Evolutionary conservation across 2,797 vertebrate species (phyloP).

Genomic region (Selene dorsalis): DNA sequence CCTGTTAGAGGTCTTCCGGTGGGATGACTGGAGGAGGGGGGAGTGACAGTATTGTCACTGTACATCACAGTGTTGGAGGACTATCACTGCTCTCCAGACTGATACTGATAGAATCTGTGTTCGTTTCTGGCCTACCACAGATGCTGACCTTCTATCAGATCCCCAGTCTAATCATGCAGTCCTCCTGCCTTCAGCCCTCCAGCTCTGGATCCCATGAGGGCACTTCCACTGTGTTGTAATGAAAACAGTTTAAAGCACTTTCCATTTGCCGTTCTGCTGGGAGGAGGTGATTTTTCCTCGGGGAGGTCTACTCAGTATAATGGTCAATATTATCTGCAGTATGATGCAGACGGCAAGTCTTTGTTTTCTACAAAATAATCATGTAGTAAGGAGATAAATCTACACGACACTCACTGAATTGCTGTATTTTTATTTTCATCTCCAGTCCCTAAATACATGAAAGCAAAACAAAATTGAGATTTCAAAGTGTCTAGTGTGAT

Average conservation of each 20-base stretch:
- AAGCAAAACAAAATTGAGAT: slow-evolving; percentile 17
- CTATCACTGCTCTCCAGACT: slow-evolving; percentile 72
- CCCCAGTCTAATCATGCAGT: slow-evolving; percentile 61
- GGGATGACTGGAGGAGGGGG: slow-evolving; percentile 15
- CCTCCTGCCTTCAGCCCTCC: slow-evolving; percentile 45
- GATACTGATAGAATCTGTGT: slow-evolving; percentile 78
- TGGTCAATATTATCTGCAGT: slow-evolving; percentile 57
- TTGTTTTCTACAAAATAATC: slow-evolving; percentile 57
- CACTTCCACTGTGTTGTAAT: slow-evolving; percentile 50
- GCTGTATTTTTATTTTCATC: slow-evolving; percentile 30
- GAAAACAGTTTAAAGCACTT: slow-evolving; percentile 69
- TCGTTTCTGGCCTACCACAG: slow-evolving; percentile 65
- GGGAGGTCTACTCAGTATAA: slow-evolving; percentile 47
- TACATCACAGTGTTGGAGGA: slow-evolving; percentile 52
- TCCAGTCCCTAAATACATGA: slow-evolving; percentile 14
- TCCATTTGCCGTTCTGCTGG: slow-evolving; percentile 52
- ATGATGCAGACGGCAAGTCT: slow-evolving; percentile 18
- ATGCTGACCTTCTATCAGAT: slow-evolving; percentile 76
- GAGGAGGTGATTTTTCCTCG: slow-evolving; percentile 51
- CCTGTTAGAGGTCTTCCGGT: slow-evolving; percentile 28
- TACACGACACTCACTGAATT: slow-evolving; percentile 22
- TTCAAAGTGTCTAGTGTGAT: slow-evolving; percentile 49
- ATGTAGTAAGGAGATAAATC: slow-evolving; percentile 28
- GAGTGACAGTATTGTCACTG: slow-evolving; percentile 57
- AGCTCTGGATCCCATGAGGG: slow-evolving; percentile 48